Evolutionary conservation across 2,888 invertebrate genomes (phyloP).

Genomic region (Polydesmus complanatus): DNA sequence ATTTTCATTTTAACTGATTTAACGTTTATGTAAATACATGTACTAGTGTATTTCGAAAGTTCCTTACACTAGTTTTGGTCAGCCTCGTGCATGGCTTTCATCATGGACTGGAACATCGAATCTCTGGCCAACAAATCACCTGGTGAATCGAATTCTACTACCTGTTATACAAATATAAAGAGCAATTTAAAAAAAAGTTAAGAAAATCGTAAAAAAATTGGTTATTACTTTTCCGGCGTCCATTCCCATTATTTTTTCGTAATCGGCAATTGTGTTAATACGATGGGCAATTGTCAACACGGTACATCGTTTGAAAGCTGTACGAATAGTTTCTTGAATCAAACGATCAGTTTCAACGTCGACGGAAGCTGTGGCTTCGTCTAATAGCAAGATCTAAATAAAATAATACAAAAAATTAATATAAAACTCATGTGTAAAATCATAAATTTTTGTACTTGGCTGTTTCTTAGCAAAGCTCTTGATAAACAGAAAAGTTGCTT

Average conservation of each 20-base stretch:
- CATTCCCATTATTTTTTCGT: conserved; percentile 42
- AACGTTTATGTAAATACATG: too few species aligned
- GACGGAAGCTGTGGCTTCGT: conserved; percentile 43
- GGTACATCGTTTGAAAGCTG: conserved; percentile 42
- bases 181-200: too few species aligned
- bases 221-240: conserved; percentile 37
- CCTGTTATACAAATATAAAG: conserved; percentile 21
- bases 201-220: background rate
- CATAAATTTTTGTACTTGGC: conserved; percentile 22
- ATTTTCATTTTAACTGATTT: too few species aligned
- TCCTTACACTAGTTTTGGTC: background rate
- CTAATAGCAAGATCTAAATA: conserved; percentile 40
- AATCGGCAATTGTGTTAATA: conserved; percentile 40
- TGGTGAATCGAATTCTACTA: conserved; percentile 37
- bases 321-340: conserved; percentile 40
- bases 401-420: conserved; percentile 18
- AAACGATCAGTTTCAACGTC: conserved; percentile 43
- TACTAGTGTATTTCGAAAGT: too few species aligned
- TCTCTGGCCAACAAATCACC: conserved; percentile 25
- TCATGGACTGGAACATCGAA: conserved; percentile 11
- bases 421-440: background rate
- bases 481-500: conserved; percentile 30
- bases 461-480: conserved; percentile 28
- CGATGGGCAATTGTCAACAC: conserved; percentile 47
- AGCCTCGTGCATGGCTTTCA: conserved; percentile 14